Base-by-base conservation (phyloP, 2,888 invertebrate species). In the Dascillus cervinus region DNA sequence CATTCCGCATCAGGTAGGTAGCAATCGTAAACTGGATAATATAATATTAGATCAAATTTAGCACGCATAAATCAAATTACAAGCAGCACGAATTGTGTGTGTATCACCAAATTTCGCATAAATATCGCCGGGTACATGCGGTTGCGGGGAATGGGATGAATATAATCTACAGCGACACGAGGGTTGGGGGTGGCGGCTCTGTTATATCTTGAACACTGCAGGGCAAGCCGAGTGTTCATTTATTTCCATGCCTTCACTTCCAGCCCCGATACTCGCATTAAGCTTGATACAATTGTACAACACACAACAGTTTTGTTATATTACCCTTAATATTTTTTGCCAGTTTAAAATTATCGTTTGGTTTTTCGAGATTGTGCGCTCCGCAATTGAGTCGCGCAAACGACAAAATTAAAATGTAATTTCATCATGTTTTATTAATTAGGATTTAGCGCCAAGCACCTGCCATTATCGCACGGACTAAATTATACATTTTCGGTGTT, bases 31-130 rank as follows among this genome's bases (percentile, higher is more conserved):
- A 30, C 24, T 35, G 22, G n/a, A n/a, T n/a, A n/a, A n/a, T n/a
- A n/a, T n/a, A n/a, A n/a, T n/a, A n/a, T n/a, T n/a, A n/a, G n/a
- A n/a, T n/a, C n/a, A n/a, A n/a, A n/a, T n/a, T n/a, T 47, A 48
- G 43, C 47, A 35, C 38, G 40, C 47, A 50, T 52, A 55, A 56
- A 55, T 55, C 54, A 56, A 49, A 53, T 56, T 55, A 51, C 41
- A 47, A 53, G 44, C 43, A 45, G 49, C 44, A 38, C 39, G 39
- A 43, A 43, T 41, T 44, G 42, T 46, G n/a, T n/a, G n/a, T n/a
- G 41, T 49, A 46, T 49, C 48, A 43, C 44, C 46, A 41, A 47
- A 50, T 47, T 49, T 49, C 50, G 43, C 51, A 51, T 51, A 51
- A 51, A 51, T 51, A 51, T 49, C 37, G 47, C 44, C 29, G 27